Evolutionary conservation across 1,140 invertebrate genomes (phyloP).

Genomic region (Matsumurasca onukii): DNA sequence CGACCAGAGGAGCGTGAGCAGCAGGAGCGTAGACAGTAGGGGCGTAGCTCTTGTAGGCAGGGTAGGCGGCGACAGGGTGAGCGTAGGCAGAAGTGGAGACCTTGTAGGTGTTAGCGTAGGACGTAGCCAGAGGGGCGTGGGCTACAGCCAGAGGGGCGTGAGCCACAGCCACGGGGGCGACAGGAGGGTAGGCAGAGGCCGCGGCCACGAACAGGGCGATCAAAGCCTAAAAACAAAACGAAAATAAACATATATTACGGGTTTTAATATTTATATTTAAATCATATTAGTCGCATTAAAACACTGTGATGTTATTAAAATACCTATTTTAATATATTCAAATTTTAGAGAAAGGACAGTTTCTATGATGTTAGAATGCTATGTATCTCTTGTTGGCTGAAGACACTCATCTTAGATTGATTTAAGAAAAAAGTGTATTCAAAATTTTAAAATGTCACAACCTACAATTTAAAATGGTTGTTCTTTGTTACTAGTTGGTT

Average conservation of each 20-base stretch:
- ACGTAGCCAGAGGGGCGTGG: conserved; percentile 30
- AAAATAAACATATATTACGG: conserved; percentile 3
- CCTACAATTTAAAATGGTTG: too few relatives aligned
- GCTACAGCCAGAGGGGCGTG: conserved; percentile 31
- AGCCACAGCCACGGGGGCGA: conserved; percentile 36
- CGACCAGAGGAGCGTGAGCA: conserved; percentile 30
- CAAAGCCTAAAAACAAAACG: conserved; percentile 2
- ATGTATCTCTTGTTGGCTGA: too few relatives aligned
- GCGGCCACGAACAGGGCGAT: conserved; percentile 34
- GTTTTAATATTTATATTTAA: too few relatives aligned
- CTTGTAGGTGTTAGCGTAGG: conserved; percentile 40
- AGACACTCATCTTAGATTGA: too few relatives aligned
- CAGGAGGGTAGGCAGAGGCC: conserved; percentile 31
- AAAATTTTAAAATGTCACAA: too few relatives aligned
- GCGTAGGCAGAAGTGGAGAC: conserved; percentile 30
- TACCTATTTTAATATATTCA: too few relatives aligned
- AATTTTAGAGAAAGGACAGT: too few relatives aligned
- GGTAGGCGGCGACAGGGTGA: conserved; percentile 13
- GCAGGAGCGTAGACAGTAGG: conserved; percentile 29
- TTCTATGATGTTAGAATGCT: too few relatives aligned
- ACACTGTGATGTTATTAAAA: too few relatives aligned
- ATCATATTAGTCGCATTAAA: too few relatives aligned
- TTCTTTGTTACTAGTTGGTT: too few relatives aligned
- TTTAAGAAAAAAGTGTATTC: too few relatives aligned
- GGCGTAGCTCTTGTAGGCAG: conserved; percentile 3